Evolutionary conservation across 2,888 invertebrate genomes (phyloP), one percentile per base, ranked within the genome.

Genomic region (Tenthredo scrophulariae): DNA sequence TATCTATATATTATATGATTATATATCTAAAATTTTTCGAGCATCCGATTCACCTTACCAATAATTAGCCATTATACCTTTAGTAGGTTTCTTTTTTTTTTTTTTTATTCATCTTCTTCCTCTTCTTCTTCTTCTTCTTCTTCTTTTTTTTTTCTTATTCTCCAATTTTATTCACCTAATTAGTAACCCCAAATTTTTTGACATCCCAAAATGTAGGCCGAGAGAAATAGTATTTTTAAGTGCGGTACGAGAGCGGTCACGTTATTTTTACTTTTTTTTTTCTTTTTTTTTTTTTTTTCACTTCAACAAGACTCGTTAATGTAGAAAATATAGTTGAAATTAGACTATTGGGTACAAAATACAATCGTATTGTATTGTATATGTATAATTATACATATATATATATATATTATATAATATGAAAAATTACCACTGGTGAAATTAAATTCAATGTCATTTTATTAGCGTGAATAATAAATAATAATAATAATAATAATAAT

Each of bases 401-500:
- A 67, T 67, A 33, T 70, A 33, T 37, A 70, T 70, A 54, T 33
- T 37, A 79, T 58, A 18, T 33, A 22, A n/a, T n/a, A 10, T 9
- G 40, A 40, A 70, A 84, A 72, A 33, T 79, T 26, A 70, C 15
- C 29, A 46, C 33, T 13, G 15, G 15, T 50, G 77, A 87, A 87
- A 82, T 84, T 33, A 86, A 87, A 86, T 87, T 87, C 86, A 87
- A 87, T 88, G 86, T 87, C 86, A 80, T 85, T 88, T 88, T 88
- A 88, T 88, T 88, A 84, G 85, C 87, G 88, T 87, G 88, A 89
- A 88, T 90, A 89, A 89, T 89, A 93, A 93, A 93, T 89, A 91
- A 89, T 90, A 91, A 89, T 87, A 87, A 89, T 91, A 90, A 91
- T 89, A 92, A 91, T 91, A 90, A 92, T 65, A 40, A 65, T 65